Base-by-base conservation (phyloP, 1,140 invertebrate species). In the Camponotus pennsylvanicus region DNA sequence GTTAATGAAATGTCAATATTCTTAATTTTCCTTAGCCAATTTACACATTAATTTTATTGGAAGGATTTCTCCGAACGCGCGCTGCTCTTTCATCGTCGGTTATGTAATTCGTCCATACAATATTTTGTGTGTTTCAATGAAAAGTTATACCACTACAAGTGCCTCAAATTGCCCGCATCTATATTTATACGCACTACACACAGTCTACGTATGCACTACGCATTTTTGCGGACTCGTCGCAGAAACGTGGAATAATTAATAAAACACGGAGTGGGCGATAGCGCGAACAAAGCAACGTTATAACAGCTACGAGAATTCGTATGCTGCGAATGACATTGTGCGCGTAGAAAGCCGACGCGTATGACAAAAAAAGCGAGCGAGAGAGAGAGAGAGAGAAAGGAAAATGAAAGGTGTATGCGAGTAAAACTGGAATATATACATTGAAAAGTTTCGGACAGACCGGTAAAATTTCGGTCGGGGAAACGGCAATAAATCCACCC, bases 241-340 rank as follows among this genome's bases (percentile, higher is more conserved):
- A 83, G 57, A 32, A 75, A n/a, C 32, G 57, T 42, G 55, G 37
- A 83, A 83, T 83, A 83, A 83, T 83, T 83, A 83, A 83, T 83
- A 75, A 83, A 75, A 75, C 71, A 66, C 57, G 57, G 49, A 40
- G 64, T 13, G 49, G 49, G 55, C 59, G 59, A 85, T 87, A 75
- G 70, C 70, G 45, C 61, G 73, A 87, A 76, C 70, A 75, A 83
- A 83, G 73, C 80, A 86, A 84, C 45, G 49, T 66, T 86, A 83
- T 84, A 73, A 86, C 80, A 40, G 45, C 55, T 49, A 42, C 49
- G 66, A 71, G 21, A 52, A 63, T 75, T 83, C 79, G 55, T 37
- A 57, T 52, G 49, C 57, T 83, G 40, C 69, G 69, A 75, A 73
- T 73, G 34, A 73, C 69, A 83, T 83, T 75, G 79, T 75, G 69